Conservation (phyloP, 2,113 vertebrate genomes). For the Merops nubicus region DNA sequence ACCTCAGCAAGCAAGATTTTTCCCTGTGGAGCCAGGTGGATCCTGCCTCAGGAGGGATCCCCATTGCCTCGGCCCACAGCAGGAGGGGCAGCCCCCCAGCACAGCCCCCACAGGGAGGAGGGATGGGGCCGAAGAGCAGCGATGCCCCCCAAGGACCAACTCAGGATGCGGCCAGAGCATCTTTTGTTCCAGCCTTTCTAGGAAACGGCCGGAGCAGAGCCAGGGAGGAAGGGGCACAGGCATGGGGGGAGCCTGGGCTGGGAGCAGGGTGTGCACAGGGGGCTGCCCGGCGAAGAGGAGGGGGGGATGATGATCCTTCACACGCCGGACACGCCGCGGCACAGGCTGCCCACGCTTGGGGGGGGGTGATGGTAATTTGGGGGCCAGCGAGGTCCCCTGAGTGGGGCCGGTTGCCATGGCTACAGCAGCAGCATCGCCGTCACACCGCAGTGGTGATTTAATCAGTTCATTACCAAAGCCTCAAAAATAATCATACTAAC, state of each 20-base stretch:
- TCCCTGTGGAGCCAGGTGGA: not conserved
- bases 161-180: not conserved
- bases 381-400: slow-evolving; percentile 26
- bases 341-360: not conserved
- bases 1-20: not conserved
- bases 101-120: not conserved
- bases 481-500: not conserved
- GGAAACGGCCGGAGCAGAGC: slow-evolving; percentile 54
- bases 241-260: not conserved
- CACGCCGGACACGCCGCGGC: not conserved
- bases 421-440: slow-evolving; percentile 75
- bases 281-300: not conserved
- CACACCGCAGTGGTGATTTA: slow-evolving; percentile 30
- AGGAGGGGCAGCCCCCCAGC: not conserved
- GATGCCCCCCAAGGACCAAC: not conserved
- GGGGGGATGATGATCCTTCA: not conserved
- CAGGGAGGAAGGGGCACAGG: not conserved
- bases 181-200: slow-evolving; percentile 54
- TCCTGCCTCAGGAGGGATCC: not conserved
- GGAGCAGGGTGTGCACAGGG: not conserved
- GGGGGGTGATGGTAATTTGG: slow-evolving; percentile 18
- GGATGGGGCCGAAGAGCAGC: not conserved
- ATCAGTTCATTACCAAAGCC: slow-evolving; percentile 54
- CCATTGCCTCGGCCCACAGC: not conserved
- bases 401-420: slow-evolving; percentile 71